Evolutionary conservation across 2,888 invertebrate species (phyloP).

Genomic region (Chaetogeoica ovagalla): DNA sequence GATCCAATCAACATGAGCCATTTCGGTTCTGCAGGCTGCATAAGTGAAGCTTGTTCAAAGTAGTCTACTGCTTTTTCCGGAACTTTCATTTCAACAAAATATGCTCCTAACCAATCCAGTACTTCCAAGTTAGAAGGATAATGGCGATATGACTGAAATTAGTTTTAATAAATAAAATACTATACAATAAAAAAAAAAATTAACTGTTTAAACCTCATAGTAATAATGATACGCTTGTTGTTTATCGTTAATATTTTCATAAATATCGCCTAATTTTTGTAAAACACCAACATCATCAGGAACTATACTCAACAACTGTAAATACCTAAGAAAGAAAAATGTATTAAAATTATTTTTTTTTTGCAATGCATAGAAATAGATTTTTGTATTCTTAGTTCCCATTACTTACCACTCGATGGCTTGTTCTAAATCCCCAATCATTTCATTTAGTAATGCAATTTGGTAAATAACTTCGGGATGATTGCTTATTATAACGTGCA

Average conservation of each 20-base stretch:
- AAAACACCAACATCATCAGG: conserved; percentile 89
- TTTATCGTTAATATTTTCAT: conserved; percentile 87
- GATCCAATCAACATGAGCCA: conserved; percentile 85
- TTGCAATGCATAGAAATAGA: not conserved
- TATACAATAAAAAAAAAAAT: conserved; percentile 53
- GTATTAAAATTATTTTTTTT: not conserved
- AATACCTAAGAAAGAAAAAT: conserved; percentile 62
- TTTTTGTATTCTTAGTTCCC: not conserved
- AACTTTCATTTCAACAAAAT: conserved; percentile 85
- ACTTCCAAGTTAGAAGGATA: conserved; percentile 75
- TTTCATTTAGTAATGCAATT: conserved; percentile 76
- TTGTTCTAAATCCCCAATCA: conserved; percentile 66
- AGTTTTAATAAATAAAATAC: conserved; percentile 56
- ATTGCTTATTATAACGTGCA: conserved; percentile 71
- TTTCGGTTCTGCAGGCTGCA: conserved; percentile 79
- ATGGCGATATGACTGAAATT: conserved; percentile 69
- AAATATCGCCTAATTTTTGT: conserved; percentile 85
- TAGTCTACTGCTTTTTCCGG: conserved; percentile 83
- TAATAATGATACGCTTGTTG: conserved; percentile 85
- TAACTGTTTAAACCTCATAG: conserved; percentile 64
- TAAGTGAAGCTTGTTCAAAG: conserved; percentile 77
- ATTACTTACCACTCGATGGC: conserved; percentile 67
- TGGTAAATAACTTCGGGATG: conserved; percentile 78
- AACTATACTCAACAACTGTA: conserved; percentile 78
- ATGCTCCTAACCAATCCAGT: conserved; percentile 86